These are phyloP conservation scores for Eristalis arbustorum DNA, from an alignment of 2,888 invertebrate genomes.

Conservation along the genomic window DNA sequence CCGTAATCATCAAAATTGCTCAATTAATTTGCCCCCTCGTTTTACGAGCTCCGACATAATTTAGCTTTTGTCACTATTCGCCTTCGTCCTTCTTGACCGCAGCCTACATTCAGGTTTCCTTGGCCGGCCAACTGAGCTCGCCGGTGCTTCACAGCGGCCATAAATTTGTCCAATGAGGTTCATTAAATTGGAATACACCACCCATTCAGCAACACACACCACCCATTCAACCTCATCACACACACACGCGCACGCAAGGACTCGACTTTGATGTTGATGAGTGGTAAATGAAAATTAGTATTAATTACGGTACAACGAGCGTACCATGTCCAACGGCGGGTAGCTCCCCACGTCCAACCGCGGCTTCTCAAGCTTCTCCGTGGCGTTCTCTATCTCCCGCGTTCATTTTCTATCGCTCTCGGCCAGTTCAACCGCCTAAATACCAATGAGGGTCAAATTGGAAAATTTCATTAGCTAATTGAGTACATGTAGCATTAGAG, in stretches of 20 bases:
- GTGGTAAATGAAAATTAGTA: slow-evolving; percentile 53
- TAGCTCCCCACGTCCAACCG: slow-evolving; percentile 4
- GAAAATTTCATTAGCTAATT: slow-evolving; percentile 63
- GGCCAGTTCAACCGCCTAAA: slow-evolving; percentile 47
- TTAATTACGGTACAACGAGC: slow-evolving; percentile 53
- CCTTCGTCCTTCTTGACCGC: slow-evolving; percentile 12
- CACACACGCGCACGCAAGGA: background rate
- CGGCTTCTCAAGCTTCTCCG: slow-evolving; percentile 36
- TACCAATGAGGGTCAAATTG: slow-evolving; percentile 58
- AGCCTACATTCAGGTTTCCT: slow-evolving; percentile 35
- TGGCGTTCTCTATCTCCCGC: background rate
- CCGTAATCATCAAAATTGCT: slow-evolving; percentile 35
- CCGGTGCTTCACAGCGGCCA: background rate
- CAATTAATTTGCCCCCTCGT: slow-evolving; percentile 27
- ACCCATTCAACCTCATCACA: background rate
- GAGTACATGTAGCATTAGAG: slow-evolving; percentile 51
- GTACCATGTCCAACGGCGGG: slow-evolving; percentile 27
- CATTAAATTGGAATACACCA: slow-evolving; percentile 37
- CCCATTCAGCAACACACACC: background rate
- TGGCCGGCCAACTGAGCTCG: background rate
- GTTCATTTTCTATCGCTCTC: background rate
- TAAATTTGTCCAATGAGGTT: slow-evolving; percentile 43
- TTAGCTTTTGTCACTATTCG: slow-evolving; percentile 49
- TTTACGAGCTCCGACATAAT: slow-evolving; percentile 39
- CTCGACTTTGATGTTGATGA: background rate